Conservation (phyloP, 1,140 invertebrate species). For the Sinonovacula constricta region DNA sequence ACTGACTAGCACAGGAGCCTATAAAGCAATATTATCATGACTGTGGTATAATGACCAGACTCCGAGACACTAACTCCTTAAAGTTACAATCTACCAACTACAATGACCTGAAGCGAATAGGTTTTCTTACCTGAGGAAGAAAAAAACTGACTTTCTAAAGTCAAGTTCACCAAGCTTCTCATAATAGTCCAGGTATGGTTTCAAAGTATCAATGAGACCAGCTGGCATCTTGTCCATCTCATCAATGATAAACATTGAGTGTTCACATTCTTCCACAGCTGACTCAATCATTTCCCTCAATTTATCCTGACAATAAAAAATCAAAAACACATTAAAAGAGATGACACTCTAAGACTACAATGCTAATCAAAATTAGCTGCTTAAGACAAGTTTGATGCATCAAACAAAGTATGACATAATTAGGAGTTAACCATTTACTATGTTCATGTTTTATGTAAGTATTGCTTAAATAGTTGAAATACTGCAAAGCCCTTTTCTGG, state of each 20-base stretch:
- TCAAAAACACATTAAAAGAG: background rate
- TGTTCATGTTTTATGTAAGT: background rate
- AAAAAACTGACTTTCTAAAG: conserved; percentile 88
- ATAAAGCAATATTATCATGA: too few relatives aligned
- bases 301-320: conserved; percentile 79
- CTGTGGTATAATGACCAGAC: too few relatives aligned
- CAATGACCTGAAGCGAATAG: too few relatives aligned
- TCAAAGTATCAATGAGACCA: conserved; percentile 91
- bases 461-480: background rate
- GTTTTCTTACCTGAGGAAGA: conserved; percentile 85
- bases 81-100: too few relatives aligned
- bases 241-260: conserved; percentile 96
- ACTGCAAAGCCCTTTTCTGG: background rate
- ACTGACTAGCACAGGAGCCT: too few relatives aligned
- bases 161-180: conserved; percentile 80
- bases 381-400: too few relatives aligned
- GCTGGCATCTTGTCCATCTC: conserved; percentile 96
- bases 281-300: conserved; percentile 82
- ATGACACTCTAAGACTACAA: background rate
- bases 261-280: conserved; percentile 84
- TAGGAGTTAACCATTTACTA: too few relatives aligned
- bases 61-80: too few relatives aligned
- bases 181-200: conserved; percentile 93
- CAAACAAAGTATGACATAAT: background rate
- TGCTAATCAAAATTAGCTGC: background rate